Evolutionary conservation across 1,140 invertebrate species (phyloP), one percentile per base, ranked within the genome.

Genomic region (Philopotamus ludificatus): DNA sequence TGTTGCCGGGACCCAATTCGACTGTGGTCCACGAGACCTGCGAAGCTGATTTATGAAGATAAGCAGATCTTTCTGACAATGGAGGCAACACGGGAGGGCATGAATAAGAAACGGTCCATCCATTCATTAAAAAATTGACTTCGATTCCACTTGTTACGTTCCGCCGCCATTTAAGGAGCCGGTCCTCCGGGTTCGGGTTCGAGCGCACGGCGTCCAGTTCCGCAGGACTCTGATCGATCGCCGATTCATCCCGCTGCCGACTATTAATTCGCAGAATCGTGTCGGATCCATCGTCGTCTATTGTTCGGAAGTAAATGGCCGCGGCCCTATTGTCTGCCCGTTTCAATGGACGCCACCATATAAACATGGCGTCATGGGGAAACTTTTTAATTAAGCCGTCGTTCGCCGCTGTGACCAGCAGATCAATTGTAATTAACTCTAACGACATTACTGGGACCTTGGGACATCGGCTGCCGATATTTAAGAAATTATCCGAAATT

Each of bases 61-160:
- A n/a, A n/a, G n/a, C n/a, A n/a, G n/a, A n/a, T n/a, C n/a, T n/a
- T n/a, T n/a, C n/a, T n/a, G 4, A 34, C 28, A 34, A 34, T 34
- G 12, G 28, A 21, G 23, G 41, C 28, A 42, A 42, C 57, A 10
- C 57, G 28, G 42, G 28, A 54, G n/a, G n/a, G n/a, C n/a, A 7
- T 34, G 28, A 34, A 34, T 34, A 34, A 34, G 12, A 34, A 49
- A 49, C 39, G 15, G 18, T 22, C 9, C 9, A 23, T 60, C 23
- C 57, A 60, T 60, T 60, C 57, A 60, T 60, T 47, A 41, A 60
- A 60, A 57, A 60, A 60, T 22, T 39, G 42, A 28, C n/a, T 47
- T 47, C 20, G 42, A 47, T 47, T 47, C 42, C 57, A 60, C 22
- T 21, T 21, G 53, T 39, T 57, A 57, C 53, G 21, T 8, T 16